A percentile compares a stretch with the other conserved stretches of the same genome.
These are phyloP conservation scores for Lycophotia porphyrea DNA, from an alignment of 2,888 invertebrate species.

Conservation along the genomic window DNA sequence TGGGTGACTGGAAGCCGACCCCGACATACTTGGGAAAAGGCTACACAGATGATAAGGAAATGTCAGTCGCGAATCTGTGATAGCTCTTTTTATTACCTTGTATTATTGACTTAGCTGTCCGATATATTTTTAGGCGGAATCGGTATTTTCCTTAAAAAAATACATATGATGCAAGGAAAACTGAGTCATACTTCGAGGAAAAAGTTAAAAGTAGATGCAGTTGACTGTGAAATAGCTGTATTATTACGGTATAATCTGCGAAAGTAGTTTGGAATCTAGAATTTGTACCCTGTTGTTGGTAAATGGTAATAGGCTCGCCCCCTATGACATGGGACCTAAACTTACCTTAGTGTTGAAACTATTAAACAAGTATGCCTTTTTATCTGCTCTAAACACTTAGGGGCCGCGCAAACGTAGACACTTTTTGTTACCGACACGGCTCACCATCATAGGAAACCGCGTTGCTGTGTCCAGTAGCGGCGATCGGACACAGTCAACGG, in stretches of 20 bases:
- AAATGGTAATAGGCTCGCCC: too few relatives aligned
- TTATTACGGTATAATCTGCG: background rate
- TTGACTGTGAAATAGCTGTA: background rate
- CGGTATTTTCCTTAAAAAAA: constrained; percentile 25
- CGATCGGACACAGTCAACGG: too few relatives aligned
- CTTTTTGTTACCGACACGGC: too few relatives aligned
- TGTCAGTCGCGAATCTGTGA: background rate
- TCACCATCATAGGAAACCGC: too few relatives aligned
- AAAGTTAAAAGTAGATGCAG: constrained; percentile 28
- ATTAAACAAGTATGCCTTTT: background rate
- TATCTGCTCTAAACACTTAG: background rate
- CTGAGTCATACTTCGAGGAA: constrained; percentile 14
- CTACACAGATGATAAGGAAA: background rate
- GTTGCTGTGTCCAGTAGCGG: too few relatives aligned
- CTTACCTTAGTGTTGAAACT: background rate
- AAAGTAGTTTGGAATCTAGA: background rate
- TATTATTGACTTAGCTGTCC: background rate
- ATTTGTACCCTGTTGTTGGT: background rate
- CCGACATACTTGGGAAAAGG: background rate
- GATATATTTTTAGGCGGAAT: constrained; percentile 17
- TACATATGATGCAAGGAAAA: constrained; percentile 7
- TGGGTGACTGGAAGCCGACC: background rate
- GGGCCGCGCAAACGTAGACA: too few relatives aligned
- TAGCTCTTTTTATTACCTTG: constrained; percentile 8
- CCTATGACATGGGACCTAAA: background rate